Conservation (phyloP, 2,888 invertebrate genomes). For the Euzetes globulus region DNA sequence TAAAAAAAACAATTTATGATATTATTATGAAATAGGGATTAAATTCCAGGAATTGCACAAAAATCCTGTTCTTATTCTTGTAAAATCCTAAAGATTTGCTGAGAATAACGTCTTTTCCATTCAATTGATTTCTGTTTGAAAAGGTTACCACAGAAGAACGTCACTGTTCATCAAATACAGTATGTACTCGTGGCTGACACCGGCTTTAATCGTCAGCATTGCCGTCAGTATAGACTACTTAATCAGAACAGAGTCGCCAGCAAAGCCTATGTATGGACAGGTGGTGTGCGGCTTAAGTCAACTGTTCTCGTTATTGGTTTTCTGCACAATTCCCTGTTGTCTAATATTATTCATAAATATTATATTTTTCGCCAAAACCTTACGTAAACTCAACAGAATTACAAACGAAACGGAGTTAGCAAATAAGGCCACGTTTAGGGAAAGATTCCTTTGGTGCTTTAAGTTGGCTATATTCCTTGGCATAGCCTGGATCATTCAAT, state of each 20-base stretch:
- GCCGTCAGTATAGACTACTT: constrained; percentile 17
- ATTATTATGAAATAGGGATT: no score
- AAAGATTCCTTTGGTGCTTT: neutral
- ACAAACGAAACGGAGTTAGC: constrained; percentile 8
- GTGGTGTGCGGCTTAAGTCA: neutral
- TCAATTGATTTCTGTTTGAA: no score
- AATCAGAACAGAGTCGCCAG: neutral
- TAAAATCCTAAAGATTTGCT: no score
- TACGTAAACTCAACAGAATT: neutral
- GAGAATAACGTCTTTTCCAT: no score
- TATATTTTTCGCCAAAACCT: constrained; percentile 5
- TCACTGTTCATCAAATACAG: constrained; percentile 40
- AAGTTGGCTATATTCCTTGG: neutral
- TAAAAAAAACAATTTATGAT: no score
- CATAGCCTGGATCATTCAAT: constrained; percentile 10
- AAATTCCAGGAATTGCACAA: no score
- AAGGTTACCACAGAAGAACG: neutral
- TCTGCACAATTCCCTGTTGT: neutral
- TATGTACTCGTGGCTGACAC: constrained; percentile 44
- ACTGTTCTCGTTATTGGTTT: neutral
- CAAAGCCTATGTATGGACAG: neutral
- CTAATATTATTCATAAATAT: constrained; percentile 18
- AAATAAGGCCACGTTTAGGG: constrained; percentile 15
- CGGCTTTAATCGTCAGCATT: constrained; percentile 42
- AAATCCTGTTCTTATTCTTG: no score